phyloP scores from a whole-genome alignment of 2,113 vertebrate species.

The Passer montanus region DNA sequence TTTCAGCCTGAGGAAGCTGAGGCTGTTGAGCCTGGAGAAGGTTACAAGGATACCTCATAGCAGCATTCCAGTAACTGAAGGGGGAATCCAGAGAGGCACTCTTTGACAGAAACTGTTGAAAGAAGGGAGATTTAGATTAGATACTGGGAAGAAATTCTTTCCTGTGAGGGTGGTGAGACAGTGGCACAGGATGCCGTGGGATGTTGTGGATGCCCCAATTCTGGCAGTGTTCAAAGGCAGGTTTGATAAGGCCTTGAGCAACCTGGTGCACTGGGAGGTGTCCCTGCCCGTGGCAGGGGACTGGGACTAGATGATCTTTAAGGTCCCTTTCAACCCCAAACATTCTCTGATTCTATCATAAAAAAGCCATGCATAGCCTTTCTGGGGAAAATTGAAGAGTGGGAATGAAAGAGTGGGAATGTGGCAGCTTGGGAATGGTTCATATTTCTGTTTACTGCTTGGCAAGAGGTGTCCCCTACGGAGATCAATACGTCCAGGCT shows the following conservation, averaged over 20 bases:
- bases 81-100: background rate
- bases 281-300: background rate
- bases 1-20: background rate
- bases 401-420: background rate
- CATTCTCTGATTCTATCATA: background rate
- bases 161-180: background rate
- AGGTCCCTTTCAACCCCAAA: background rate
- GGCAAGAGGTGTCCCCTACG: background rate
- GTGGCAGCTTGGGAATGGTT: background rate
- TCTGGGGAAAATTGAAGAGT: background rate
- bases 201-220: accelerated
- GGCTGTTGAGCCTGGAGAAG: background rate
- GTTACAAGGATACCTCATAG: background rate
- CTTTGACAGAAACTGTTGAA: accelerated
- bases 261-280: background rate
- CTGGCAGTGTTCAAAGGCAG: background rate
- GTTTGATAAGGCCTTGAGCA: background rate
- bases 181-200: background rate
- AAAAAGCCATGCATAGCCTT: background rate
- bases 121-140: background rate
- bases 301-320: background rate
- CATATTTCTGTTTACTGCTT: background rate
- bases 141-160: background rate
- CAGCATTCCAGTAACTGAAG: background rate
- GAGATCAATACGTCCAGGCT: background rate